Base-by-base conservation (phyloP, 1,140 invertebrate genomes). In the Drosophila sturtevanti region DNA sequence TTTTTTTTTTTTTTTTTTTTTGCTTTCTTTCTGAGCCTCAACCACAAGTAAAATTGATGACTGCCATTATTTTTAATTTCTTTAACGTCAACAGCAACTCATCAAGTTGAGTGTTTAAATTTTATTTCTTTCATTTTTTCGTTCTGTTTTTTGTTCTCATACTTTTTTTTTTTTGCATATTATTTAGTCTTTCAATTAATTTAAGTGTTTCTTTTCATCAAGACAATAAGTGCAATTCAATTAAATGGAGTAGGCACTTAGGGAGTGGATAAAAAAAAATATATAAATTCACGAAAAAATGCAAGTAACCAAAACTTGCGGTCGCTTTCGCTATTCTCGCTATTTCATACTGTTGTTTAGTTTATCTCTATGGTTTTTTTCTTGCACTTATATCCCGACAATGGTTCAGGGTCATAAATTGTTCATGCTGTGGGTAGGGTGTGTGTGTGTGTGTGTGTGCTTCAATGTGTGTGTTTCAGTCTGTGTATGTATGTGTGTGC, bases 91-190 rank as follows among this genome's bases (percentile, higher is more conserved):
- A 81, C 82, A 77, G 82, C 81, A 87, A 87, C 81, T 81, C 81
- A 86, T 86, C 81, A 87, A 86, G 82, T 72, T 87, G 68, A 87
- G 82, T 87, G 79, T 87, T 87, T 78, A 86, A 85, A 81, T 86
- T 85, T 75, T 62, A 75, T 78, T 85, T 81, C 81, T 87, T 70
- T 48, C 10, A 10, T 21, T 48, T 21, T 48, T 48, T 9, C 16
- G 41, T 44, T n/a, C n/a, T n/a, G n/a, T n/a, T n/a, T n/a, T n/a
- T 44, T 44, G 4, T 18, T 9, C 16, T 10, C 3, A n/a, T n/a
- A n/a, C 2, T 21, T 48, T 66, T 62, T 65, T 44, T 38, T 41
- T 70, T 76, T 76, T 63, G 65, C 65, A 77, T 76, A 77, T 76
- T 76, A 69, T 41, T 65, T 41, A 35, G 12, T 22, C 31, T 22